Percentiles rank a stretch among this genome's conserved stretches.
Evolutionary conservation across 2,888 invertebrate species (phyloP).

Genomic region (Listrodromus nycthemerus): DNA sequence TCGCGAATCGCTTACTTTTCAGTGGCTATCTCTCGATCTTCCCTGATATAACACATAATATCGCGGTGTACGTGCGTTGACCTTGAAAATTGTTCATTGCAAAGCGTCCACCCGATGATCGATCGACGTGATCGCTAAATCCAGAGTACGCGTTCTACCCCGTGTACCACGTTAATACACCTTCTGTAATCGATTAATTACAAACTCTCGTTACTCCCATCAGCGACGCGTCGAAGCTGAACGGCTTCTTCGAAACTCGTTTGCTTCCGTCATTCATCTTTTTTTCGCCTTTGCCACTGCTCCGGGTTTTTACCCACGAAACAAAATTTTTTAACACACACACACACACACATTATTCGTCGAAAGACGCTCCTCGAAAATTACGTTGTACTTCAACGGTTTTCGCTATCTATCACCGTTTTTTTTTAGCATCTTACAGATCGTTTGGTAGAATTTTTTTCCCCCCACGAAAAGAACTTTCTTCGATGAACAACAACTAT

Average conservation of each 20-base stretch:
- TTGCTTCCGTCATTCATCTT: background rate
- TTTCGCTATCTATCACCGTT: background rate
- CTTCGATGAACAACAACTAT: too few species aligned
- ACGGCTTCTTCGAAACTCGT: slow-evolving; percentile 7
- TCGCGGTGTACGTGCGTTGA: background rate
- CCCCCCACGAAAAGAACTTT: too few species aligned
- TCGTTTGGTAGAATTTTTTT: too few species aligned
- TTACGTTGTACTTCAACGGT: background rate
- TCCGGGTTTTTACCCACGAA: background rate
- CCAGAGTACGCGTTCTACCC: background rate
- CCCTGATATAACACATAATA: background rate
- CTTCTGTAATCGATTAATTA: slow-evolving; percentile 7
- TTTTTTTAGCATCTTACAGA: too few species aligned
- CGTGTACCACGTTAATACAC: background rate
- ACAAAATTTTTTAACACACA: too few species aligned
- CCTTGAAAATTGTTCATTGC: slow-evolving; percentile 16
- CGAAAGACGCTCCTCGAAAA: background rate
- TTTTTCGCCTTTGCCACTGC: background rate
- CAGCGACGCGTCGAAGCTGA: slow-evolving; percentile 8
- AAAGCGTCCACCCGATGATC: background rate
- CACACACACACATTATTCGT: too few species aligned
- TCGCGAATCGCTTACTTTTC: background rate
- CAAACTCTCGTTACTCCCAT: slow-evolving; percentile 14
- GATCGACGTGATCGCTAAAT: slow-evolving; percentile 5
- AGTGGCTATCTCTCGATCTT: background rate